Conservation (phyloP, 2,113 vertebrate species). For the Taxidea taxus region DNA sequence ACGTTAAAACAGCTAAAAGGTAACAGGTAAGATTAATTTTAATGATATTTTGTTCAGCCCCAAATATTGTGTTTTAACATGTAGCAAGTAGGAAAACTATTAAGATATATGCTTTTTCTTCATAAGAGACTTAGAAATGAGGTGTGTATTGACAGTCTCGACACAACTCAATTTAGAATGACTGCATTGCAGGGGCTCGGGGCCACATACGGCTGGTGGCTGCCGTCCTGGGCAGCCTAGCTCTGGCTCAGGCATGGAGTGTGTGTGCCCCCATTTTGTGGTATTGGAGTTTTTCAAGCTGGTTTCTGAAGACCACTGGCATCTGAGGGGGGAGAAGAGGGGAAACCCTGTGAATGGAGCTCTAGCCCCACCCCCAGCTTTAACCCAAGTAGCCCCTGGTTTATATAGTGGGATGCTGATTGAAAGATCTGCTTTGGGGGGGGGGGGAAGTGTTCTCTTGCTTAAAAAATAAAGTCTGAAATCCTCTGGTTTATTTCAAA, state of each 20-base stretch:
- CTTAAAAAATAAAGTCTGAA: background rate
- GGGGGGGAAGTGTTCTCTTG: background rate
- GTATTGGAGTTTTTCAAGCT: background rate
- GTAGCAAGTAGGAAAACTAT: background rate
- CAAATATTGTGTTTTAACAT: background rate
- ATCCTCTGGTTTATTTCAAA: conserved; percentile 45
- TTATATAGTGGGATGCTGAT: background rate
- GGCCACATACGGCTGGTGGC: background rate
- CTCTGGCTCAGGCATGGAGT: no score
- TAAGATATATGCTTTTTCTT: background rate
- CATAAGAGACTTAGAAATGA: background rate
- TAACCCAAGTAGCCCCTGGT: no score
- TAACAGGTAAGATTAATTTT: background rate
- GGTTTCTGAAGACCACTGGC: background rate
- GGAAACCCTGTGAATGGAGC: no score
- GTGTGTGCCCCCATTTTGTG: fast-evolving
- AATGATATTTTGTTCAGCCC: background rate
- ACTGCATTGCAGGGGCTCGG: background rate
- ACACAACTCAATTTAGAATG: background rate
- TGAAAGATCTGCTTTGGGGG: background rate
- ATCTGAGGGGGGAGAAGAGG: background rate
- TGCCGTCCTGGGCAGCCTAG: fast-evolving
- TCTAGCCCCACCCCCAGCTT: background rate
- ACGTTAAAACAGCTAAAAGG: background rate
- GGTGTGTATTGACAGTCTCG: background rate